These are phyloP conservation scores for Calephelis nemesis DNA, from an alignment of 1,140 invertebrate genomes.

Conservation along the genomic window DNA sequence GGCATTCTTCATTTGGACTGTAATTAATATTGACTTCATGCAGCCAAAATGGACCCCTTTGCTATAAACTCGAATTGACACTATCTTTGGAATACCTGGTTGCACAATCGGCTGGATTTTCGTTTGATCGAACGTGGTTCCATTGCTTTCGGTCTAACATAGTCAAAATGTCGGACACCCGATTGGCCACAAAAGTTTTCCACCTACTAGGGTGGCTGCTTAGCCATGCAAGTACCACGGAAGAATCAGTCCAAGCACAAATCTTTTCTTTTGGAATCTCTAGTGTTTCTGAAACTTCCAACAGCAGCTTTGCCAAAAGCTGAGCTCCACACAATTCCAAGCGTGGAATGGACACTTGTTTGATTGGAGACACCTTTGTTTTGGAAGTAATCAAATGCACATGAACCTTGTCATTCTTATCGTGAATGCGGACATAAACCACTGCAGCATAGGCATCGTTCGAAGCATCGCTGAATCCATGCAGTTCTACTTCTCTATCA, in stretches of 20 bases:
- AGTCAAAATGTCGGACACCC: conserved; percentile 21
- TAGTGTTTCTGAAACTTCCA: background rate
- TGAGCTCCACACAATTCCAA: conserved; percentile 3
- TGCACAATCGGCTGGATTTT: conserved; percentile 30
- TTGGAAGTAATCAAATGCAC: background rate
- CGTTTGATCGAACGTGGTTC: conserved; percentile 24
- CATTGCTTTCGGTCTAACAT: conserved; percentile 22
- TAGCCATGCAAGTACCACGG: conserved; percentile 23
- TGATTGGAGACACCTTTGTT: conserved; percentile 11
- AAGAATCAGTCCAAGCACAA: conserved; percentile 21
- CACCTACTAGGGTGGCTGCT: conserved; percentile 25
- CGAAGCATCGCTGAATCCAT: background rate
- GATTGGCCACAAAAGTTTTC: conserved; percentile 24
- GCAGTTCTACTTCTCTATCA: background rate
- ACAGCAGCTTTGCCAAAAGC: background rate
- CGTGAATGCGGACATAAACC: background rate
- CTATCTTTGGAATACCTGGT: conserved; percentile 25
- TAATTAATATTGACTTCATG: background rate
- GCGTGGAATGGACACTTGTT: conserved; percentile 24
- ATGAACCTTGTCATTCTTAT: background rate
- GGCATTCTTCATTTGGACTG: background rate
- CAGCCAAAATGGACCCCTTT: background rate
- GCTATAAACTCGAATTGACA: background rate
- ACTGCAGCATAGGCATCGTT: background rate
- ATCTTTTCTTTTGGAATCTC: background rate